Evolutionary conservation across 2,797 vertebrate species (phyloP), one percentile per base, ranked within the genome.

Genomic region (Spinus pinus): DNA sequence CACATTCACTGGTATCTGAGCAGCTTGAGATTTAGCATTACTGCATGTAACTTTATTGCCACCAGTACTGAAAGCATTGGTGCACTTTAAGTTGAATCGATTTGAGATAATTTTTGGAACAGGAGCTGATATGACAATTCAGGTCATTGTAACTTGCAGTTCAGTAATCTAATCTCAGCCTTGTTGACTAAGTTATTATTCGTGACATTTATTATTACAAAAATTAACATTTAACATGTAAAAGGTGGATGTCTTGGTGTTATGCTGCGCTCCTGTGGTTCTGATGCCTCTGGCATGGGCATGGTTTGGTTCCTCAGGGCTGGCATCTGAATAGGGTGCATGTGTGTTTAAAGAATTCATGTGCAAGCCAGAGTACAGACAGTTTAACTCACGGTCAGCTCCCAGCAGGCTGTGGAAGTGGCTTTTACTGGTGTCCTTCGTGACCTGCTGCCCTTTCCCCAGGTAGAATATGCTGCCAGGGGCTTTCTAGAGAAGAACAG

Each of bases 401-500:
- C 15, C 78, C 27, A 4, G 49, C 20, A 37, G 70, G 44, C 66
- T 89, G n/a, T 77, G 57, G 60, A 66, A 9, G 20, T 60, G 53
- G 28, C 56, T 90, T 77, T 85, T 56, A 42, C 28, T 79, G 24
- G 31, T 73, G 42, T 22, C 19, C 28, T 49, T 12, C 22, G 23
- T 84, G 67, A 86, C 37, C 35, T 85, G 23, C 50, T 89, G 35
- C 31, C 25, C 33, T 82, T 72, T 17, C 18, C 37, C 25, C 78
- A 98, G 98, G 98, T 98, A 22, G 97, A 98, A 30, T 98, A 98
- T 12, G 88, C 96, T 30, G 98, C 97, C 15, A 42, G 8, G 6
- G 98, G 98, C 23, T 98, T 98, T 86, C 96, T 98, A 31, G 98
- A 98, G 94, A 98, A 98, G 94, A 98, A 98, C 95, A 96, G 98